Conservation (phyloP, 2,888 invertebrate species). For the Drosophila dives region DNA sequence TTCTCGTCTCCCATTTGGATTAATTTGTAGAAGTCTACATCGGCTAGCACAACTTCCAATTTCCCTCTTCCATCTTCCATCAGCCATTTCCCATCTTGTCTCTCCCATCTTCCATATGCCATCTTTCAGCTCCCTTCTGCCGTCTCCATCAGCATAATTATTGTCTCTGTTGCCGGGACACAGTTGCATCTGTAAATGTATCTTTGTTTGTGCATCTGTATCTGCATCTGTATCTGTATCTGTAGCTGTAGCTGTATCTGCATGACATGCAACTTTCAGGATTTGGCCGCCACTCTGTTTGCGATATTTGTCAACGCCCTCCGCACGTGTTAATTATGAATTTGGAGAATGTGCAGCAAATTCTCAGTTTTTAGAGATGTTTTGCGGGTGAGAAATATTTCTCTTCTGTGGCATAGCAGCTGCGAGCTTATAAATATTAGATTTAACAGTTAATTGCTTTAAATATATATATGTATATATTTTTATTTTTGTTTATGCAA, state of each 20-base stretch:
- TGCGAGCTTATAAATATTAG: conserved; percentile 5
- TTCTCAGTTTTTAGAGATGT: conserved; percentile 17
- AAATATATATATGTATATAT: neutral
- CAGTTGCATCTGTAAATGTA: conserved; percentile 28
- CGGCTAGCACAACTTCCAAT: neutral
- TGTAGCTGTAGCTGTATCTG: conserved; percentile 10
- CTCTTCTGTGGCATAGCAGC: neutral
- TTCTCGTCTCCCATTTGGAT: conserved; percentile 75
- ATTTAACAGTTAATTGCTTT: neutral
- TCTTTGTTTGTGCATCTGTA: conserved; percentile 4
- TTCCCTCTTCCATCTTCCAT: neutral
- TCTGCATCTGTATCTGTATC: conserved; percentile 2
- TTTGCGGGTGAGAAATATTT: conserved; percentile 27
- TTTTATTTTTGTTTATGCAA: neutral
- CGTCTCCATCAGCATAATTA: conserved; percentile 40
- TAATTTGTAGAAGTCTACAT: conserved; percentile 71
- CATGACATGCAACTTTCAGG: conserved; percentile 27
- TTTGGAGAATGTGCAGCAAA: conserved; percentile 39
- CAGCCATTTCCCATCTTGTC: neutral
- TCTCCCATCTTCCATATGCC: neutral
- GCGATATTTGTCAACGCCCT: conserved; percentile 60
- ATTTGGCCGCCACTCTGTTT: conserved; percentile 26
- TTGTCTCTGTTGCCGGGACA: conserved; percentile 39
- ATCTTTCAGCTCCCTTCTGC: conserved; percentile 6
- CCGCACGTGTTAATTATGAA: conserved; percentile 64